Evolutionary conservation across 2,797 vertebrate genomes (phyloP).

Genomic region (Rhincodon typus): DNA sequence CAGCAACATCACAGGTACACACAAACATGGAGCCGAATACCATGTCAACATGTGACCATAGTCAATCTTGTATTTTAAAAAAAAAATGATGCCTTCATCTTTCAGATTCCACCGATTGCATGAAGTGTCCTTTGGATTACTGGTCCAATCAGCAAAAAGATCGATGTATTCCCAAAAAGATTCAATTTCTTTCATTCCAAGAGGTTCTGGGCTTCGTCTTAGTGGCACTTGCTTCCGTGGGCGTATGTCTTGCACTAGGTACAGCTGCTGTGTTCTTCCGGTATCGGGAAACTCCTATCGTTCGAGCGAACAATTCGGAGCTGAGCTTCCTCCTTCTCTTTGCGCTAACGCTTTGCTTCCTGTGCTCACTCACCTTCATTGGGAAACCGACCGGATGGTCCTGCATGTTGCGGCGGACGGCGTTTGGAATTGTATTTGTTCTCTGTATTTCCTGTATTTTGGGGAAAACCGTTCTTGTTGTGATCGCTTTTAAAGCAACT

Average conservation of each 20-base stretch:
- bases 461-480: conserved; percentile 17
- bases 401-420: not conserved
- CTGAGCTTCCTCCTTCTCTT: conserved; percentile 7
- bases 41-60: fast-evolving
- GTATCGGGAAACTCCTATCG: not conserved
- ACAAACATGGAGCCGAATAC: no score
- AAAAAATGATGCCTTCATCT: not conserved
- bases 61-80: no score
- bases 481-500: conserved; percentile 7
- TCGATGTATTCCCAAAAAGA: not conserved
- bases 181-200: not conserved
- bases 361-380: not conserved
- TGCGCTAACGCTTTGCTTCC: not conserved
- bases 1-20: not conserved
- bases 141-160: not conserved
- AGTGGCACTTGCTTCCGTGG: not conserved
- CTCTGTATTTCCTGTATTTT: conserved; percentile 27
- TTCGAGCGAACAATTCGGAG: conserved; percentile 19
- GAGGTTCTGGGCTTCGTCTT: not conserved
- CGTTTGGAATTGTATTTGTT: not conserved
- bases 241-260: not conserved
- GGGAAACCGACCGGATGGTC: not conserved
- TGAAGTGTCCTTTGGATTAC: not conserved
- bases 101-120: not conserved
- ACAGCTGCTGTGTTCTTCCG: not conserved